Evolutionary conservation across 2,888 invertebrate species (phyloP).

Genomic region (Parascotia fuliginaria): DNA sequence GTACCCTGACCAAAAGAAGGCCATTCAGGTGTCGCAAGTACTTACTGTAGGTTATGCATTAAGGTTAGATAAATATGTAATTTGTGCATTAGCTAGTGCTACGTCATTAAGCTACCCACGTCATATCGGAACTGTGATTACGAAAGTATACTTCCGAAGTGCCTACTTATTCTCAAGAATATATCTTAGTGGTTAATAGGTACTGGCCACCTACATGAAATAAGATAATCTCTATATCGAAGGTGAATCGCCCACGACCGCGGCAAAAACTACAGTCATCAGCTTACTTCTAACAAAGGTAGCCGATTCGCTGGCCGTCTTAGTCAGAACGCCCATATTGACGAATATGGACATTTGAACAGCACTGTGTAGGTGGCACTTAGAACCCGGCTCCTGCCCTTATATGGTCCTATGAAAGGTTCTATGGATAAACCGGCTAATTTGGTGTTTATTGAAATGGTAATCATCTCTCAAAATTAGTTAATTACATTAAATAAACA

Average conservation of each 20-base stretch:
- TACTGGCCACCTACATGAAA: constrained; percentile 69
- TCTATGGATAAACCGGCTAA: constrained; percentile 42
- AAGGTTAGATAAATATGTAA: constrained; percentile 44
- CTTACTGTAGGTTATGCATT: constrained; percentile 28
- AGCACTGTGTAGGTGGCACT: constrained; percentile 73
- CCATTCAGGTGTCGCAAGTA: constrained; percentile 24
- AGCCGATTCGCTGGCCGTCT: constrained; percentile 74
- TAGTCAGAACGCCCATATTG: constrained; percentile 77
- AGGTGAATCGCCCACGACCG: constrained; percentile 79
- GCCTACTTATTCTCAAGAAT: constrained; percentile 36
- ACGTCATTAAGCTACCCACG: constrained; percentile 55
- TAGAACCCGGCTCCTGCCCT: constrained; percentile 69
- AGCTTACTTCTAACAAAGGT: constrained; percentile 75
- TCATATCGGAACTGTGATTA: constrained; percentile 55
- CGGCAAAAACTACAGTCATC: constrained; percentile 73
- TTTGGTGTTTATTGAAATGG: constrained; percentile 13
- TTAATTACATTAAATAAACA: not conserved
- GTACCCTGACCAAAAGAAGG: constrained; percentile 25
- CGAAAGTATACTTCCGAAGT: constrained; percentile 64
- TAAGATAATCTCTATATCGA: constrained; percentile 74
- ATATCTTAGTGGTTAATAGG: constrained; percentile 45
- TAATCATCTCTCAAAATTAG: constrained; percentile 11
- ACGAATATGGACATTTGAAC: constrained; percentile 81
- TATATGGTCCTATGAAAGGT: constrained; percentile 64
- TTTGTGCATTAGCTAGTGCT: constrained; percentile 44